Evolutionary conservation across 2,888 invertebrate genomes (phyloP), one percentile per base, ranked within the genome.

Genomic region (Hypercompe scribonia): DNA sequence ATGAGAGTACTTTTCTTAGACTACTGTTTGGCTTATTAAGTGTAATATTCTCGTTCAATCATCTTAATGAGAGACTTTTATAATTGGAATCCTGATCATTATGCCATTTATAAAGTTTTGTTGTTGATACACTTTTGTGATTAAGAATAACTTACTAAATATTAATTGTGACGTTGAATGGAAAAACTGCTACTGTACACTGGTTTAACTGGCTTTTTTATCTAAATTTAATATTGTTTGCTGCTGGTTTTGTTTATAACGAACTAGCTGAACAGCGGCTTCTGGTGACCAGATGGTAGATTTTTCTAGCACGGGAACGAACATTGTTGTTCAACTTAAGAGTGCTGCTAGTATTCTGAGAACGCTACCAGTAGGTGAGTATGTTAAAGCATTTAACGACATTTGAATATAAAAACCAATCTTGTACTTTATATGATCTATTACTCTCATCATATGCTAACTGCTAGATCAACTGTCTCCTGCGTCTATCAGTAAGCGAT

Each of bases 1-100:
- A 61, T 31, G 31, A 61, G 31, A 61, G 31, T 61, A 61, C 58
- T 61, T 61, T 61, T 61, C 28, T 28, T 61, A 15, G 28, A 61
- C 58, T 61, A 15, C 31, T 61, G 58, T 61, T 61, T 61, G 54
- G 58, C 65, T 74, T 75, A 71, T 70, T 70, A 69, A 21, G 67
- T 50, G 18, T 74, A 18, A 66, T 42, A n/a, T 66, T 68, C 64
- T 65, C 39, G 46, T 39, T 65, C 1, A 50, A 64, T 64, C 65
- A 71, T 72, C 71, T 18, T 61, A 61, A 61, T 64, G 58, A 39
- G 58, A 42, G 28, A 5, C 13, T 31, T 31, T 28, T 15, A 61
- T 61, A 61, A 61, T 61, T 31, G 13, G 58, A 28, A 5, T 4
- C 28, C 58, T 31, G 5, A 31, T 61, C 28, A 61, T 61, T 61